Conservation (phyloP, 2,888 invertebrate species). For the Archips xylosteana region DNA sequence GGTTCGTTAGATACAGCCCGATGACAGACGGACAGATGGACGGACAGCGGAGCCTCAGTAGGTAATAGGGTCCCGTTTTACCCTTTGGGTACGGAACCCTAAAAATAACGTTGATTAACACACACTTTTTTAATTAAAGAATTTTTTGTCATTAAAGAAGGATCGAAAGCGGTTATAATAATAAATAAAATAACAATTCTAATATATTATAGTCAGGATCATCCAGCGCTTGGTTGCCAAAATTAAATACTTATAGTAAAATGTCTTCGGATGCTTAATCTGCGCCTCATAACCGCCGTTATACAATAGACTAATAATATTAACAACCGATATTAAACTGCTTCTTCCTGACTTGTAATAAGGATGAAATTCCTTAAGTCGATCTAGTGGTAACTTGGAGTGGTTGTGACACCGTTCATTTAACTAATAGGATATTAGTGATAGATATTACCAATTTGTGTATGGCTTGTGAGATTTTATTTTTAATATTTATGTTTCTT, state of each 20-base stretch:
- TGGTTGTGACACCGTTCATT: constrained; percentile 20
- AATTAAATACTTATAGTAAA: neutral
- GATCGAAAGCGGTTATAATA: too few relatives aligned
- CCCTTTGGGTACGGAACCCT: too few relatives aligned
- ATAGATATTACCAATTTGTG: constrained; percentile 19
- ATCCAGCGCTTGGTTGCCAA: neutral
- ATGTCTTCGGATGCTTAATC: neutral
- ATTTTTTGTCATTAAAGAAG: too few relatives aligned
- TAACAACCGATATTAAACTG: constrained; percentile 5
- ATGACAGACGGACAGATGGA: too few relatives aligned
- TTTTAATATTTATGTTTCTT: neutral
- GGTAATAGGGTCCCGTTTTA: too few relatives aligned
- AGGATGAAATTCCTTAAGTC: neutral
- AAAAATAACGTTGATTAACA: too few relatives aligned
- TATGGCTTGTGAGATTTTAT: constrained; percentile 5
- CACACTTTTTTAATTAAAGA: too few relatives aligned
- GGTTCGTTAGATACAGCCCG: too few relatives aligned
- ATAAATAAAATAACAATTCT: too few relatives aligned
- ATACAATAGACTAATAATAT: constrained; percentile 13
- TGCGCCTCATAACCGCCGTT: neutral
- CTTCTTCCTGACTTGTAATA: neutral
- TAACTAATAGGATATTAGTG: constrained; percentile 9
- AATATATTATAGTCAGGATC: too few relatives aligned
- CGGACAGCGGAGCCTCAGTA: too few relatives aligned
- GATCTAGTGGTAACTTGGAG: constrained; percentile 11